phyloP scores from a whole-genome alignment of 2,888 invertebrate genomes.

The Nomada goodeniana region DNA sequence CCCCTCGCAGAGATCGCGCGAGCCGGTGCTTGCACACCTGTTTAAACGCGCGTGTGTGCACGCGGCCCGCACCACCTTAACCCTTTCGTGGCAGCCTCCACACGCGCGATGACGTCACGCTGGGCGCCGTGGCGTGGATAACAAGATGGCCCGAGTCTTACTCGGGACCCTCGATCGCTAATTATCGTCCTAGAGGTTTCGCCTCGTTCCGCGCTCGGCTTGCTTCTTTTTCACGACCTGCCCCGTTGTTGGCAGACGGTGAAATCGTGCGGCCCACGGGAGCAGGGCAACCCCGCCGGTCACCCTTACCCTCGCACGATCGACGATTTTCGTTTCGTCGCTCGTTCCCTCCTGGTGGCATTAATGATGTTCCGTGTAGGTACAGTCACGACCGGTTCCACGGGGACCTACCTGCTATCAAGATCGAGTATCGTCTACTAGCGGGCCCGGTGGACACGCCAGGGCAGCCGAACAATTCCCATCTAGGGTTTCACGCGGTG shows the following conservation, averaged over 20 bases:
- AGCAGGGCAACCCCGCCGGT: conserved; percentile 24
- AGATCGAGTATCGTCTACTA: conserved; percentile 65
- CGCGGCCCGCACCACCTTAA: conserved; percentile 56
- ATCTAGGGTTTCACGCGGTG: conserved; percentile 47
- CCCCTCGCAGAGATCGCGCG: neutral
- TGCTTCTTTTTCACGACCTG: conserved; percentile 23
- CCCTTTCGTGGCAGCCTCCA: conserved; percentile 59
- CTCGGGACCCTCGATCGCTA: conserved; percentile 72
- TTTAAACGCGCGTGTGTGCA: conserved; percentile 51
- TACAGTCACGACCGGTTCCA: conserved; percentile 80
- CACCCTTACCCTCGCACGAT: conserved; percentile 46
- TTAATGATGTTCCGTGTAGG: conserved; percentile 76
- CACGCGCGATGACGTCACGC: conserved; percentile 75
- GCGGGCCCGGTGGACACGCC: conserved; percentile 47
- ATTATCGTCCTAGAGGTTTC: conserved; percentile 72
- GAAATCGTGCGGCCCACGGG: conserved; percentile 53
- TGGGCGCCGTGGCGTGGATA: conserved; percentile 76
- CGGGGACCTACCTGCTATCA: conserved; percentile 68
- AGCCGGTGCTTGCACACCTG: conserved; percentile 61
- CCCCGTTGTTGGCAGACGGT: conserved; percentile 43
- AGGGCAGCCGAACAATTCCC: conserved; percentile 56
- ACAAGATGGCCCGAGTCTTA: conserved; percentile 70
- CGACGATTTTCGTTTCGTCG: conserved; percentile 64
- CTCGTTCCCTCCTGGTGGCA: conserved; percentile 68
- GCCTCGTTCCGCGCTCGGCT: conserved; percentile 49